Evolutionary conservation across 1,140 invertebrate species (phyloP).

Genomic region (Pogonomyrmex barbatus): DNA sequence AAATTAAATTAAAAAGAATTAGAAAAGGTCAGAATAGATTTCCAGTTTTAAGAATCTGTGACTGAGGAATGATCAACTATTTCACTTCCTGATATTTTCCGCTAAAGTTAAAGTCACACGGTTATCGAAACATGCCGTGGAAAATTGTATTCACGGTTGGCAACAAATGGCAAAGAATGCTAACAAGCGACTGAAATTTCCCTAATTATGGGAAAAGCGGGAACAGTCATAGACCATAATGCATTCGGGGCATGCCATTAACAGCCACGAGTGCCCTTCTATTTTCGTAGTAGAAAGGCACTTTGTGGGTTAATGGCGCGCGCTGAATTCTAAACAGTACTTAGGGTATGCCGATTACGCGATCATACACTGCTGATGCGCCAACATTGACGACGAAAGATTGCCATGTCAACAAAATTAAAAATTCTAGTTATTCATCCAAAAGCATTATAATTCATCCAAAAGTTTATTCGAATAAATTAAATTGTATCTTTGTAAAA

Average conservation of each 20-base stretch:
- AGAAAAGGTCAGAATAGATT: neutral
- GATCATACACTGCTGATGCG: constrained; percentile 19
- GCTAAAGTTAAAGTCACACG: neutral
- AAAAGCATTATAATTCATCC: no score
- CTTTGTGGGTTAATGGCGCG: constrained; percentile 50
- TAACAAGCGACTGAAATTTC: constrained; percentile 22
- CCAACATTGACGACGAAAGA: constrained; percentile 4
- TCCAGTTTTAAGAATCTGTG: neutral
- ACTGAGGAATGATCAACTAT: neutral
- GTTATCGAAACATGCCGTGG: neutral
- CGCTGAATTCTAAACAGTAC: constrained; percentile 49
- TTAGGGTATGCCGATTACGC: constrained; percentile 33
- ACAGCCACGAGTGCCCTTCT: constrained; percentile 20
- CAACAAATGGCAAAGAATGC: neutral
- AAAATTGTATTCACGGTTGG: neutral
- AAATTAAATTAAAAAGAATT: neutral
- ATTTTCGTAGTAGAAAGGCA: constrained; percentile 47
- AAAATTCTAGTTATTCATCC: neutral
- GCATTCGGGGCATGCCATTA: constrained; percentile 21
- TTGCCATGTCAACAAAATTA: neutral
- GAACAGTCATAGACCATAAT: neutral
- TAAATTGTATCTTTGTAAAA: neutral
- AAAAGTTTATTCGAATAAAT: neutral
- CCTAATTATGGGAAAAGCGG: constrained; percentile 41
- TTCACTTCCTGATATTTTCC: neutral